These are phyloP conservation scores for Papio anubis DNA, from an alignment of 2,113 vertebrate species.

Conservation along the genomic window DNA sequence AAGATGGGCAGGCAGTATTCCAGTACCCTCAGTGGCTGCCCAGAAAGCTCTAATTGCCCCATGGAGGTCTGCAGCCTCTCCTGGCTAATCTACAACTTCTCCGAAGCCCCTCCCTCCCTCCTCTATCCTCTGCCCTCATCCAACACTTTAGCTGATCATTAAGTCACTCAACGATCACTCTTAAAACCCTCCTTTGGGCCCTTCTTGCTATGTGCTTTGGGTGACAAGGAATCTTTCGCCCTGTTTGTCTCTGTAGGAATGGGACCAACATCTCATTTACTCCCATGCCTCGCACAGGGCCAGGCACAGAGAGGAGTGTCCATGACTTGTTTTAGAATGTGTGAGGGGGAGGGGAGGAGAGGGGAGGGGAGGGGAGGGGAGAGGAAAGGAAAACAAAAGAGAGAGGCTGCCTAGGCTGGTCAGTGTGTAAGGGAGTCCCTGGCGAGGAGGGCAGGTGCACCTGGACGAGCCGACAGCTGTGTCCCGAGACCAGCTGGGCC, in stretches of 20 bases:
- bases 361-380: background rate
- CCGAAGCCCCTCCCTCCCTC: background rate
- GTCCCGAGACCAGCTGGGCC: conserved; percentile 74
- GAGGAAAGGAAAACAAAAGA: too few species aligned
- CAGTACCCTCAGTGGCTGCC: background rate
- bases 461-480: conserved; percentile 65
- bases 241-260: background rate
- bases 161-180: background rate
- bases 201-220: background rate
- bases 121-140: background rate
- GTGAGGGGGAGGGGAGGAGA: background rate
- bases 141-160: background rate
- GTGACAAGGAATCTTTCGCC: background rate
- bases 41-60: background rate
- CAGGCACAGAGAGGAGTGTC: background rate
- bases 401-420: background rate
- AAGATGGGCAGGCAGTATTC: too few species aligned
- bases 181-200: background rate
- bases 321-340: background rate
- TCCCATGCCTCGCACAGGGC: background rate
- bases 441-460: conserved; percentile 14
- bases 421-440: background rate
- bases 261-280: background rate
- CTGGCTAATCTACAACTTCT: background rate
- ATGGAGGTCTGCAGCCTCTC: background rate